Evolutionary conservation across 92 coral and sea anemone species (phyloP), one percentile per base, ranked within the genome.

Genomic region (Porites rus): DNA sequence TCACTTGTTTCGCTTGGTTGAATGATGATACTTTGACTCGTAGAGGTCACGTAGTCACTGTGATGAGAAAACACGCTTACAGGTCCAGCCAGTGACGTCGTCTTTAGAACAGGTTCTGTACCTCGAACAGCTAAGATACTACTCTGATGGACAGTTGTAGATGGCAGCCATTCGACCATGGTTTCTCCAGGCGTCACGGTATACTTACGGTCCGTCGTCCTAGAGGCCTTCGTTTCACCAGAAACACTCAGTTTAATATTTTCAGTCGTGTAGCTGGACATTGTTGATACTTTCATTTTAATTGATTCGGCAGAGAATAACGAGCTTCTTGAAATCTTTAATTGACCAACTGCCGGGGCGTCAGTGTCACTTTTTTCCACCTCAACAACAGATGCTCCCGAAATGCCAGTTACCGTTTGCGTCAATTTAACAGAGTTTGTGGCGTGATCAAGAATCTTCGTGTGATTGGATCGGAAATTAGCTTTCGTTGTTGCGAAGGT

Each of bases 1-100:
- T 53, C 56, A 38, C 85, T 56, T 25, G 85, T 13, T 59, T 69
- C 53, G 43, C 68, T 81, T 58, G 76, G 68, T 31, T 28, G 24
- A 7, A 69, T 31, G 9, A 21, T 3, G 12, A 8, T 28, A 28
- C 54, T 28, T 50, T 80, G n/a, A 58, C 76, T 81, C 20, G 67
- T 10, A 54, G 7, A 28, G n/a, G 2, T 11, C 52, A 11, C 56
- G 54, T 17, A 19, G 7, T 18, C 4, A n/a, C 85, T 81, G 53
- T 22, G 67, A 8, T 1, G 46, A 38, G 46, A 65, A 65, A 9
- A 14, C 24, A 66, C 16, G 28, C 14, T 63, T 12, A 51, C 51
- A 7, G 19, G 50, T 11, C 21, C 63, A 65, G 74, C 51, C n/a
- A 79, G 18, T 6, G 83, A 79, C 21, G 38, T 79, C 17, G 68